These are phyloP conservation scores for Anas capensis DNA, from an alignment of 2,797 vertebrate genomes.

Conservation along the genomic window DNA sequence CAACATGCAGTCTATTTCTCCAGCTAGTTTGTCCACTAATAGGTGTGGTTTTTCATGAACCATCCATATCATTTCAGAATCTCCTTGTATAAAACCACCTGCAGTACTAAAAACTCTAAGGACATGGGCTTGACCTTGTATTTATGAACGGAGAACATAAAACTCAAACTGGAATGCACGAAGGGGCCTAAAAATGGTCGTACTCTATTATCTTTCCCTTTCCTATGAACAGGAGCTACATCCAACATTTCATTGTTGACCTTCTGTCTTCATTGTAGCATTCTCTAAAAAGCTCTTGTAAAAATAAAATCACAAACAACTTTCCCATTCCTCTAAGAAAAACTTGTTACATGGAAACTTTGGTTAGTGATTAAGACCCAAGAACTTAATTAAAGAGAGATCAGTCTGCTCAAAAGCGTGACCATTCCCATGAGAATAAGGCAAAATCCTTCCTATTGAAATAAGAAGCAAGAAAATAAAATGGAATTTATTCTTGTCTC, in stretches of 20 bases:
- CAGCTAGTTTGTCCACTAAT: background rate
- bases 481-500: constrained; percentile 38
- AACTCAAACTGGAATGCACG: background rate
- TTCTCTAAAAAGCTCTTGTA: background rate
- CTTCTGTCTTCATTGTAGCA: background rate
- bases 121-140: background rate
- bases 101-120: background rate
- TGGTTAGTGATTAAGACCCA: background rate
- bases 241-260: background rate
- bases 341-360: background rate
- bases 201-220: background rate
- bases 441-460: constrained; percentile 29
- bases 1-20: background rate
- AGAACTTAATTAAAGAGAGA: background rate
- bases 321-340: background rate
- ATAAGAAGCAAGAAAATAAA: constrained; percentile 24
- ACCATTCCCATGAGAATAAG: constrained; percentile 15
- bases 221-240: background rate
- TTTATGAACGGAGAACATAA: background rate
- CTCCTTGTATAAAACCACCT: background rate
- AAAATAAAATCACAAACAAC: constrained; percentile 20
- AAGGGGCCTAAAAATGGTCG: background rate
- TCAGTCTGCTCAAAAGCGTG: background rate
- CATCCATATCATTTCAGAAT: background rate
- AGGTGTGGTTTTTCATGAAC: background rate